Evolutionary conservation across 2,888 invertebrate species (phyloP).

Genomic region (Noctua janthina): DNA sequence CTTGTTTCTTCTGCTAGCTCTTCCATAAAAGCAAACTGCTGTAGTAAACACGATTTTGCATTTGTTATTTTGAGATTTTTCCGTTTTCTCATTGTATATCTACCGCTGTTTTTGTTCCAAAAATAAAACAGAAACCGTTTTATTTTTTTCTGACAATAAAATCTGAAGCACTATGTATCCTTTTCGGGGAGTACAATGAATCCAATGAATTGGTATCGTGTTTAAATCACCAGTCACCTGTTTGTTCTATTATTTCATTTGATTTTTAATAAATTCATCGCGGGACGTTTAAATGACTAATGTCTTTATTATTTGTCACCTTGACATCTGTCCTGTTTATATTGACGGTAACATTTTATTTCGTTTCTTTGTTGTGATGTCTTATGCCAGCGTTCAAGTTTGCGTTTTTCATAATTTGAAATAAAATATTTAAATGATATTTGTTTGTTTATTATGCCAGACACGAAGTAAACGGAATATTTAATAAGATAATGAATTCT

Average conservation of each 20-base stretch:
- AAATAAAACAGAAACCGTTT: too few species aligned
- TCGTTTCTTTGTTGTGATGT: not conserved
- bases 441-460: too few species aligned
- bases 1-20: not conserved
- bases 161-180: too few species aligned
- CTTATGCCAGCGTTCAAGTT: too few species aligned
- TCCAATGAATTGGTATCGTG: not conserved
- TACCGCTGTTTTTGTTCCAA: too few species aligned
- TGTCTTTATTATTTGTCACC: too few species aligned
- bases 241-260: not conserved
- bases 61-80: not conserved
- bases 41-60: not conserved
- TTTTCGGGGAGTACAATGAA: not conserved
- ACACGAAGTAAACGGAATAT: not conserved
- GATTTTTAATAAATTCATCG: not conserved
- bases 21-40: not conserved
- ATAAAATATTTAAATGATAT: too few species aligned
- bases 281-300: not conserved
- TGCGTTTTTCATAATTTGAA: too few species aligned
- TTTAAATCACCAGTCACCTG: not conserved
- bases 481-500: not conserved
- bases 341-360: not conserved
- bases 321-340: not conserved
- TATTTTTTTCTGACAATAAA: not conserved
- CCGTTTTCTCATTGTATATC: too few species aligned